phyloP scores from a whole-genome alignment of 2,797 vertebrate genomes.

The Nasua narica region DNA sequence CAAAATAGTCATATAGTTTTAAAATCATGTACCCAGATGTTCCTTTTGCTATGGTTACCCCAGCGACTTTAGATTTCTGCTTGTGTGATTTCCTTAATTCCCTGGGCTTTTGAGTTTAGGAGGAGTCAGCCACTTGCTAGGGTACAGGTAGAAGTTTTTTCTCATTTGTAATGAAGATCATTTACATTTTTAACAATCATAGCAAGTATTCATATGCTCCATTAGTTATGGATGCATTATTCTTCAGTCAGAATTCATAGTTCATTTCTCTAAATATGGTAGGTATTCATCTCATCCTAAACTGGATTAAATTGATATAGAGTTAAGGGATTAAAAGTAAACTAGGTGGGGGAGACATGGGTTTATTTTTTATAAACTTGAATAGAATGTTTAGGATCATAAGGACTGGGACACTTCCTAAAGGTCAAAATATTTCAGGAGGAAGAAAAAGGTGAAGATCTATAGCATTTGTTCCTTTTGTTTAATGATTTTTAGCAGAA shows the following conservation, averaged over 20 bases:
- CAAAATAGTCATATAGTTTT: neutral
- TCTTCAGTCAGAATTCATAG: neutral
- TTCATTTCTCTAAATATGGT: neutral
- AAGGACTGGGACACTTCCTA: neutral
- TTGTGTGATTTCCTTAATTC: constrained; percentile 14
- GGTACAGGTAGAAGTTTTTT: neutral
- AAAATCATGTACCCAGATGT: neutral
- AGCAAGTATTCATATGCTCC: neutral
- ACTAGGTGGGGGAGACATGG: neutral
- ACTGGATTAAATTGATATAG: neutral
- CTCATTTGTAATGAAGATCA: constrained; percentile 22
- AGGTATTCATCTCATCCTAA: neutral
- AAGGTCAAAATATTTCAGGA: constrained; percentile 1
- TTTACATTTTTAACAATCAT: neutral
- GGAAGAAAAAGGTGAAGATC: neutral
- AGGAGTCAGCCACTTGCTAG: neutral
- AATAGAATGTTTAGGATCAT: neutral
- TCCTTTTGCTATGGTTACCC: neutral
- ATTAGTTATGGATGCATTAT: neutral
- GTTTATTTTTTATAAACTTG: constrained; percentile 15
- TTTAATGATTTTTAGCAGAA: neutral
- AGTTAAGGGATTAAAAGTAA: constrained; percentile 30
- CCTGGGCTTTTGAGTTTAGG: neutral
- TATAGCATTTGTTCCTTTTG: neutral
- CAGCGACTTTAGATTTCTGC: neutral